Percentiles rank a stretch among this genome's conserved stretches.
These are phyloP conservation scores for Papilio machaon DNA, from an alignment of 1,140 invertebrate genomes.

Conservation along the genomic window DNA sequence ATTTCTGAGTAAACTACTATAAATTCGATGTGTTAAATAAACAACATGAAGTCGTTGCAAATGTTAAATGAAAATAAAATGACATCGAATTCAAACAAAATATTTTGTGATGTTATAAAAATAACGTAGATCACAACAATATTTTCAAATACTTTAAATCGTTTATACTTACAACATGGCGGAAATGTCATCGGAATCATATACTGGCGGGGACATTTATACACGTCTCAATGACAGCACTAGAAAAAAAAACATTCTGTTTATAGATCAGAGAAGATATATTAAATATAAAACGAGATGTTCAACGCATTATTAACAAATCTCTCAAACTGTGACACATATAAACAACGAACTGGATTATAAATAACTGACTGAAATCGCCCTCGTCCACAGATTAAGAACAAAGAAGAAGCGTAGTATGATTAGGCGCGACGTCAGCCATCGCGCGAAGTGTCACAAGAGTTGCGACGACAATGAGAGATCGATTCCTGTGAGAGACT, in stretches of 20 bases:
- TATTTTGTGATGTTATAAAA: conserved; percentile 8
- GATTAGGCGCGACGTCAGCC: conserved; percentile 51
- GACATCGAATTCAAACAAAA: not conserved
- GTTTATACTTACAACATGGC: conserved; percentile 15
- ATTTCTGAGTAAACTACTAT: not conserved
- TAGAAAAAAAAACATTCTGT: conserved; percentile 30
- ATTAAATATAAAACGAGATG: conserved; percentile 20
- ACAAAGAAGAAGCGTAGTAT: conserved; percentile 47
- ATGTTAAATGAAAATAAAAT: conserved; percentile 14
- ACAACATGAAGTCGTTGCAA: not conserved
- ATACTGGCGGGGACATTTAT: conserved; percentile 26
- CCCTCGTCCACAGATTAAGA: conserved; percentile 25
- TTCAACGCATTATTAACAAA: conserved; percentile 31
- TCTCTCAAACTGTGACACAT: conserved; percentile 24
- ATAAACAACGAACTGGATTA: conserved; percentile 20
- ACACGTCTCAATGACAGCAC: conserved; percentile 27
- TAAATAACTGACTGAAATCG: conserved; percentile 15
- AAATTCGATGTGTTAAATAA: not conserved
- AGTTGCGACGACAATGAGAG: conserved; percentile 57
- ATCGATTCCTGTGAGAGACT: conserved; percentile 60
- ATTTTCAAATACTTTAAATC: conserved; percentile 27
- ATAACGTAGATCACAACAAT: conserved; percentile 4
- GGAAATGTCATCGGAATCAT: conserved; percentile 33
- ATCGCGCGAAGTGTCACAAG: conserved; percentile 47
- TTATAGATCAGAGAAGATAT: conserved; percentile 34